phyloP scores from a whole-genome alignment of 2,113 vertebrate genomes.

The Pantherophis guttatus region DNA sequence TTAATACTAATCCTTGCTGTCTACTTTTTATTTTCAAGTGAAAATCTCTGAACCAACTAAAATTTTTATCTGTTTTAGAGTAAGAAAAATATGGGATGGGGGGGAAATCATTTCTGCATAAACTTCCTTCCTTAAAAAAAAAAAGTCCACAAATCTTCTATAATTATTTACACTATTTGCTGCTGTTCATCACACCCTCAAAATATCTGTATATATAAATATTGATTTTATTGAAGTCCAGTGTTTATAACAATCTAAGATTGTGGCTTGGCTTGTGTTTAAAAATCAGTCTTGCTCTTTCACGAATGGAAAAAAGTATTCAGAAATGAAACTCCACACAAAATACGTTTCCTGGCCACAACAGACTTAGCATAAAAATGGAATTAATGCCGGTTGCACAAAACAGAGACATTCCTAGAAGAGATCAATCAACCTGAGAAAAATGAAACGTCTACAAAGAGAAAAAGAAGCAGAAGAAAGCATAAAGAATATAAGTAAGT shows the following conservation, averaged over 20 bases:
- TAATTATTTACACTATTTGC: neutral
- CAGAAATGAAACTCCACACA: slow-evolving; percentile 28
- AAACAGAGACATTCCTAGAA: slow-evolving; percentile 45
- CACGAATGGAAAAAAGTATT: slow-evolving; percentile 26
- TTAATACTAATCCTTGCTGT: neutral
- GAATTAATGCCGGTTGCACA: slow-evolving; percentile 8
- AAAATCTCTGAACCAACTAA: neutral
- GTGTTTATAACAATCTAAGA: neutral
- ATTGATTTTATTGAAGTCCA: neutral
- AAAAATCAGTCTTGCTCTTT: slow-evolving; percentile 11
- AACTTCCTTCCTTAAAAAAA: neutral
- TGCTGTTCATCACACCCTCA: neutral
- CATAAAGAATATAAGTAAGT: slow-evolving; percentile 48
- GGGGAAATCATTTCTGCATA: neutral
- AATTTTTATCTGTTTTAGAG: neutral
- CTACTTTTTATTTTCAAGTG: neutral
- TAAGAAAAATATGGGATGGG: neutral
- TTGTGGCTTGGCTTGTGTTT: neutral
- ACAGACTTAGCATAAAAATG: slow-evolving; percentile 33
- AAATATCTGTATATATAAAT: neutral
- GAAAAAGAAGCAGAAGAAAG: slow-evolving; percentile 35
- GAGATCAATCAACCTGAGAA: slow-evolving; percentile 59
- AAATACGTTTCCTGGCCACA: slow-evolving; percentile 40
- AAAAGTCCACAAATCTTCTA: neutral
- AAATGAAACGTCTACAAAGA: slow-evolving; percentile 36